These are phyloP conservation scores for Thereva nobilitata DNA, from an alignment of 2,888 invertebrate genomes.

Conservation along the genomic window DNA sequence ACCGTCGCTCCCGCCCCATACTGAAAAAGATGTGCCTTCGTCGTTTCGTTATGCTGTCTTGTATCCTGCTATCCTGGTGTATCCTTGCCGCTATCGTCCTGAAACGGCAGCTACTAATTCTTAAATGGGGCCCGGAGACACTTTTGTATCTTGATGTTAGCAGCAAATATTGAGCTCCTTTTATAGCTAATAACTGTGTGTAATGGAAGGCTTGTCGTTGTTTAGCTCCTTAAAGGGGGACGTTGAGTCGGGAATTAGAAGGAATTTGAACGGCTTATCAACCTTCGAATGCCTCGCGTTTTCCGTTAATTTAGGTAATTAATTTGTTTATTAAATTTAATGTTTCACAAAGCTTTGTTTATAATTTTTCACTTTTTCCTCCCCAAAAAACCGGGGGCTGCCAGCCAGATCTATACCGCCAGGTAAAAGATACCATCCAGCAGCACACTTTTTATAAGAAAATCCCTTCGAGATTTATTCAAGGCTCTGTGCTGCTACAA, in stretches of 20 bases:
- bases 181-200: constrained; percentile 31
- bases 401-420: no score
- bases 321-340: neutral
- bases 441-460: no score
- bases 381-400: no score
- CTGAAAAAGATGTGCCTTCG: no score
- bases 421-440: no score
- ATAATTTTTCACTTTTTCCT: no score
- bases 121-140: constrained; percentile 25
- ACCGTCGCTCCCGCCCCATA: no score
- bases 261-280: constrained; percentile 24
- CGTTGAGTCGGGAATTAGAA: constrained; percentile 9
- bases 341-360: neutral
- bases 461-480: no score
- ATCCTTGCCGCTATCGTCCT: constrained; percentile 1
- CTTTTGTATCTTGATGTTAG: constrained; percentile 33
- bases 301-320: constrained; percentile 1
- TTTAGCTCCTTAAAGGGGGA: neutral
- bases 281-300: constrained; percentile 15
- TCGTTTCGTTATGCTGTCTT: no score
- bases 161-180: constrained; percentile 33
- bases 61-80: no score
- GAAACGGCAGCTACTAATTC: constrained; percentile 29
- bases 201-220: constrained; percentile 18
- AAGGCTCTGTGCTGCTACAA: no score